Evolutionary conservation across 2,888 invertebrate species (phyloP).

Genomic region (Lottia gigantea): DNA sequence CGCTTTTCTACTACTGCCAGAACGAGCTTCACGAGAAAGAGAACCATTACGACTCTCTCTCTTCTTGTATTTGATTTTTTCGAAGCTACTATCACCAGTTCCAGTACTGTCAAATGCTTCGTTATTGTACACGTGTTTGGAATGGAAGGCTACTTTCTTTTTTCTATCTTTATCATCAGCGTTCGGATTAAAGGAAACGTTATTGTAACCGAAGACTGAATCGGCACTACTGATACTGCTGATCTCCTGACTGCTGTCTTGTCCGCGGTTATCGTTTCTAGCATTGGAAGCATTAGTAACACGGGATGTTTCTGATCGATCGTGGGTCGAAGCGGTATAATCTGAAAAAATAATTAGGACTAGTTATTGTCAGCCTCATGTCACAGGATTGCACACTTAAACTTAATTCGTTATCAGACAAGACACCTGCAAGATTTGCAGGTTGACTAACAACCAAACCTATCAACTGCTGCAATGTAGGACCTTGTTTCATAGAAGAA

Average conservation of each 20-base stretch:
- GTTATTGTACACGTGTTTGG: not conserved
- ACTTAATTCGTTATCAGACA: too few relatives aligned
- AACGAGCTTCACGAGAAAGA: not conserved
- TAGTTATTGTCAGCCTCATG: too few relatives aligned
- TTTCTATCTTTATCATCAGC: not conserved
- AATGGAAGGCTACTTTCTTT: not conserved
- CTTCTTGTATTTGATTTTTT: not conserved
- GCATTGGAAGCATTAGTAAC: too few relatives aligned
- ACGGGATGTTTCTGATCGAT: too few relatives aligned
- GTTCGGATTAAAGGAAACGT: slow-evolving; percentile 2
- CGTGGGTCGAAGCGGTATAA: too few relatives aligned
- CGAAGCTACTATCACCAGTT: not conserved
- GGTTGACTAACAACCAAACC: too few relatives aligned
- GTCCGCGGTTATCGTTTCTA: too few relatives aligned
- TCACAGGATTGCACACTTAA: too few relatives aligned
- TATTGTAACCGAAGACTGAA: slow-evolving; percentile 3
- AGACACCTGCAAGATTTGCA: too few relatives aligned
- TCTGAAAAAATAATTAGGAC: too few relatives aligned
- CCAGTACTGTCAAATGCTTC: slow-evolving; percentile 2
- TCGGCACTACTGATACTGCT: not conserved
- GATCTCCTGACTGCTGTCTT: not conserved
- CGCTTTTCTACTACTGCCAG: not conserved
- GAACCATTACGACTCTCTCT: not conserved
- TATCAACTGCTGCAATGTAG: too few relatives aligned
- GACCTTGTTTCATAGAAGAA: too few relatives aligned